Evolutionary conservation across 1,140 invertebrate species (phyloP), one percentile per base, ranked within the genome.

Genomic region (Orussus abietinus): DNA sequence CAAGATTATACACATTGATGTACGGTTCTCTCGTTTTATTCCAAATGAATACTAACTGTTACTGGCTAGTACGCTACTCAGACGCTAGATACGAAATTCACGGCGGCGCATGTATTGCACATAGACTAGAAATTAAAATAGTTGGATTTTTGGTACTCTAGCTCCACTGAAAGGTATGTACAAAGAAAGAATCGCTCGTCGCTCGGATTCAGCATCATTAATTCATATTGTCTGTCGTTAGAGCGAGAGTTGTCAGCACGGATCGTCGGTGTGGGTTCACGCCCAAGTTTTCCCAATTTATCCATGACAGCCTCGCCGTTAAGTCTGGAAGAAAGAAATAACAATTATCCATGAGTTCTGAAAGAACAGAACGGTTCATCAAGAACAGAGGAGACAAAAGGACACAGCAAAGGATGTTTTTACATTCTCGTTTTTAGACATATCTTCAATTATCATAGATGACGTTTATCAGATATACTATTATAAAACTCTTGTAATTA

Each of bases 231-330:
- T 92, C 88, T 2, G 87, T 81, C 21, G 86, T 85, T 2, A 92
- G 67, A 0, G 87, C 85, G 2, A 92, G 70, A 0, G 88, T 87
- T 1, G 88, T 90, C 0, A 93, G 71, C 2, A 90, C 80, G 11
- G 85, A 89, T 45, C 90, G 75, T 28, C 89, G 73, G 45, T 88
- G 88, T 5, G 92, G 90, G 66, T 89, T 90, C 0, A 96, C 91
- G 0, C 96, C 96, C 0, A 99, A 77, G 65, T 94, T 96, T 66
- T 96, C 92, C 96, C 96, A 99, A 59, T 98, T 97, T 42, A 99
- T 97, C 96, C 96, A 99, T 0, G 92, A 96, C 4, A 99, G 75
- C 38, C 96, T 77, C 0, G 96, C 95, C 5, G 95, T 97, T 38
- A 98, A 75, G 84, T 99, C 96, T 98, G 45, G 1, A 57, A 62